Base-by-base conservation (phyloP, 2,797 vertebrate genomes). In the Oreochromis mossambicus region DNA sequence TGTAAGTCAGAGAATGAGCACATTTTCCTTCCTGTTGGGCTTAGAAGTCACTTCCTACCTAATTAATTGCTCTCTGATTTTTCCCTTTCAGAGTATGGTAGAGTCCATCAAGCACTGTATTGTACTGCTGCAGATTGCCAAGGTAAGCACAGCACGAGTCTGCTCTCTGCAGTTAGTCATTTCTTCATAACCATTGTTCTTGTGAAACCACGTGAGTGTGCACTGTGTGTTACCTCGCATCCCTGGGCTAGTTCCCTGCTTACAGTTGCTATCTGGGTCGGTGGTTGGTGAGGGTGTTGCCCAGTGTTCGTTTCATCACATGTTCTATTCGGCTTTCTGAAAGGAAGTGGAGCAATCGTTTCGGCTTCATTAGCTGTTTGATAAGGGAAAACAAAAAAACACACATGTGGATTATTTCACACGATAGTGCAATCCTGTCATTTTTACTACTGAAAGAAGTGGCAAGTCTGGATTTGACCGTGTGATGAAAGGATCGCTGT, bases 61-160 rank as follows among this genome's bases (percentile, higher is more conserved):
- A 38, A 80, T 86, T 24, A 83, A 83, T 76, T 84, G 36, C 50
- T 36, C 78, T 77, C 63, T 91, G 6, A 48, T 29, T 50, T 80
- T 92, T 93, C 54, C 91, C 93, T 96, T 95, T 73, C 95, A 99
- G 99, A 98, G 97, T 97, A 99, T 99, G 99, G 98, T 99, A 97
- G 99, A 99, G 93, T 99, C 99, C 95, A 99, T 99, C 97, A 99
- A 99, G 95, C 99, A 99, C 96, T 99, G 99, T 96, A 99, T 99
- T 94, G 99, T 99, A 94, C 97, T 99, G 93, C 98, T 99, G 92
- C 99, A 99, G 95, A 99, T 99, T 92, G 98, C 99, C 95, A 99
- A 99, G 97, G 99, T 99, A 98, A 98, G 95, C 51, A 90, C 48
- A n/a, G 26, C 8, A 19, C 78, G 19, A 36, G 76, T 85, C 29